phyloP scores from a whole-genome alignment of 1,140 invertebrate species.

The Pemphigus obesinymphae region DNA sequence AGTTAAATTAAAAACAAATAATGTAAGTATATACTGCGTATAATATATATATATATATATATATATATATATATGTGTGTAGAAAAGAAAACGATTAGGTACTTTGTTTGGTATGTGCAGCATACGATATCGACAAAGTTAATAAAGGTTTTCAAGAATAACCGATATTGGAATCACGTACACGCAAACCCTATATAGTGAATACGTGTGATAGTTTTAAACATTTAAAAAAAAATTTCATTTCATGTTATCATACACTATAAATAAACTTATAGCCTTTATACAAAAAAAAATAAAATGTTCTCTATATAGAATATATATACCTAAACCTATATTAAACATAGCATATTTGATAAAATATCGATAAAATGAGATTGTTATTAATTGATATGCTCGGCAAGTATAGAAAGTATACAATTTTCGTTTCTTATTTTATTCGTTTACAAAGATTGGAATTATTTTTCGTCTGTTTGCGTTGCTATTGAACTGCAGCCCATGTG shows the following conservation, averaged over 20 bases:
- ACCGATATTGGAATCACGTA: neutral
- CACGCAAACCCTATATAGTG: neutral
- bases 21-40: no score
- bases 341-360: neutral
- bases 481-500: no score
- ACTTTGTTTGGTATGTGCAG: no score
- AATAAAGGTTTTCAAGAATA: neutral
- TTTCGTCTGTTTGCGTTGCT: no score
- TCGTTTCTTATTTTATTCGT: neutral
- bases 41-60: no score
- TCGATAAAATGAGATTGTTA: neutral
- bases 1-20: no score
- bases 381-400: conserved; percentile 12
- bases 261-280: neutral
- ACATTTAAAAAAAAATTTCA: neutral
- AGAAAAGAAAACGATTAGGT: no score
- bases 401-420: neutral
- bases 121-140: neutral
- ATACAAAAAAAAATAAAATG: neutral
- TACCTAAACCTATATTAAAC: neutral
- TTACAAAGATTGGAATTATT: no score
- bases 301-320: no score
- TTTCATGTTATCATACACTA: neutral
- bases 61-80: no score
- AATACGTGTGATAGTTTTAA: neutral